A percentile compares a stretch with the other conserved stretches of the same genome.
Evolutionary conservation across 2,888 invertebrate genomes (phyloP).

Genomic region (Melikaiella ostensackeni): DNA sequence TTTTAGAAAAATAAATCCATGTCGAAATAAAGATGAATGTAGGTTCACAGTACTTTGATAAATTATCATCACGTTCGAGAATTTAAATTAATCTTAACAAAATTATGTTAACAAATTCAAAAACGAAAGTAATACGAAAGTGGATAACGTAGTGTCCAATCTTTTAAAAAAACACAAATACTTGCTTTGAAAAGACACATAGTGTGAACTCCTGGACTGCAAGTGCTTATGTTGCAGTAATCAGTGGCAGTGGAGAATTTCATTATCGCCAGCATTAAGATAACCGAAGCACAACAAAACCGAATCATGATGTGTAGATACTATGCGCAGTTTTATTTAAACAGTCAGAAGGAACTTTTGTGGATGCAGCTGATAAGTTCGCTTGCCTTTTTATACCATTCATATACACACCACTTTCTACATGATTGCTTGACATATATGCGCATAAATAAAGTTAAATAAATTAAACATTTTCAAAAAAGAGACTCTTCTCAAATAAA

Average conservation of each 20-base stretch:
- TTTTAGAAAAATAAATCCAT: too few species aligned
- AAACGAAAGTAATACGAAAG: too few species aligned
- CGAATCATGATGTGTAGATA: neutral
- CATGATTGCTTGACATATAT: too few species aligned
- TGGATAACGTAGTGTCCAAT: too few species aligned
- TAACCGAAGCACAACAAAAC: neutral
- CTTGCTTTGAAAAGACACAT: constrained; percentile 13
- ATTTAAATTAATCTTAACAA: too few species aligned
- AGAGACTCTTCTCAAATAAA: too few species aligned
- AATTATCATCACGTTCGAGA: too few species aligned
- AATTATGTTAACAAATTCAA: too few species aligned
- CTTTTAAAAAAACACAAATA: neutral
- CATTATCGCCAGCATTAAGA: neutral
- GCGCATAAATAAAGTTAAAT: too few species aligned
- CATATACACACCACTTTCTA: neutral
- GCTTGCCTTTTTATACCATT: neutral
- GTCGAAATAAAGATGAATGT: too few species aligned
- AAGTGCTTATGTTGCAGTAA: neutral
- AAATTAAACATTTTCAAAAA: too few species aligned
- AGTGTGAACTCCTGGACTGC: neutral
- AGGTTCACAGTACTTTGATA: too few species aligned
- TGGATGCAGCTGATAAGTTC: neutral
- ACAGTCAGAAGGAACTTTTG: neutral
- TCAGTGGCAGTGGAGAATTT: neutral
- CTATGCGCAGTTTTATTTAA: neutral